Evolutionary conservation across 2,113 vertebrate genomes (phyloP).

Genomic region (Neolamprologus tretocephalus): DNA sequence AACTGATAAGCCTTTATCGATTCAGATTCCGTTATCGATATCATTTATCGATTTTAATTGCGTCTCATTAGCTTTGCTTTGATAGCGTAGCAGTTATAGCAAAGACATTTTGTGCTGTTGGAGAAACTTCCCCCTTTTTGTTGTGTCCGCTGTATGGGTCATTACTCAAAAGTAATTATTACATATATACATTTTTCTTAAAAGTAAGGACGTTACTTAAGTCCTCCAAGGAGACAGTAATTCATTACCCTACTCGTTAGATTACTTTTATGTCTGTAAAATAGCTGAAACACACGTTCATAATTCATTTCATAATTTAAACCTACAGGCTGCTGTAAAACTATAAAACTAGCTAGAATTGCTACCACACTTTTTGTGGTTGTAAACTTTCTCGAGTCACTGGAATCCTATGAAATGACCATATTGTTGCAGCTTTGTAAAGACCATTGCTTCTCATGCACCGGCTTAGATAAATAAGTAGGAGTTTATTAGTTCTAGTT

Average conservation of each 20-base stretch:
- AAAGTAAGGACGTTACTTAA: background rate
- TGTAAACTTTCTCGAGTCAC: background rate
- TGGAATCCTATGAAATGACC: background rate
- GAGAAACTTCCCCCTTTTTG: background rate
- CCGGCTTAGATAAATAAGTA: background rate
- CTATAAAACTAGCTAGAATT: background rate
- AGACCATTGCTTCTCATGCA: rapidly evolving
- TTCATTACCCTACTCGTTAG: background rate
- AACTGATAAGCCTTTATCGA: background rate
- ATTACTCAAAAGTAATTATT: background rate
- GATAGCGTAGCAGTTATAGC: background rate
- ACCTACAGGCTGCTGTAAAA: rapidly evolving
- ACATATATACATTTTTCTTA: background rate
- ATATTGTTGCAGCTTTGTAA: background rate
- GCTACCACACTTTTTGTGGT: background rate
- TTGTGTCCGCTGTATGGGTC: rapidly evolving
- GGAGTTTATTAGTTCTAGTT: background rate
- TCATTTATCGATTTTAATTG: background rate
- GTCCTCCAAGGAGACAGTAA: background rate
- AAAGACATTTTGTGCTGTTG: background rate
- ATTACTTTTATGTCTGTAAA: rapidly evolving
- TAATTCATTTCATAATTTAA: background rate
- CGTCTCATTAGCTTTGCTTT: background rate
- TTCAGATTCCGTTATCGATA: background rate
- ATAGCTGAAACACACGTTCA: background rate